Conservation (phyloP, 2,113 vertebrate genomes). For the Scomber scombrus region DNA sequence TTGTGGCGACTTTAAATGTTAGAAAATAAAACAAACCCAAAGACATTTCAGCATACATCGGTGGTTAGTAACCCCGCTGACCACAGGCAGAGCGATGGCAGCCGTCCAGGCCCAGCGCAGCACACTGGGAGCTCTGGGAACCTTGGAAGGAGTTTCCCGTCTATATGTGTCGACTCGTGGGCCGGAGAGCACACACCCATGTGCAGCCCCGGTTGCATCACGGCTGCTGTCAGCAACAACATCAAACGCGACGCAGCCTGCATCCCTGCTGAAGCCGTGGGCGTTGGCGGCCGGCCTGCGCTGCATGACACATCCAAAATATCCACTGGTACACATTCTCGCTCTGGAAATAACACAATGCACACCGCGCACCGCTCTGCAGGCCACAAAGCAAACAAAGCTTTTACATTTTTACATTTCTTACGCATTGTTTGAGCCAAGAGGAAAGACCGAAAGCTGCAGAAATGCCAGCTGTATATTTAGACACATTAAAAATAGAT, state of each 20-base stretch:
- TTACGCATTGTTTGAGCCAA: constrained; percentile 48
- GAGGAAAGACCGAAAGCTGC: constrained; percentile 20
- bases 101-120: constrained; percentile 41
- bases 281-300: constrained; percentile 10
- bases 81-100: constrained; percentile 62
- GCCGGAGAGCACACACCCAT: constrained; percentile 49
- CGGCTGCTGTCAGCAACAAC: constrained; percentile 45
- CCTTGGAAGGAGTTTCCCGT: constrained; percentile 67
- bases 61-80: constrained; percentile 60
- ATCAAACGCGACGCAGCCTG: constrained; percentile 47
- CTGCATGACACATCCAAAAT: constrained; percentile 48
- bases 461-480: constrained; percentile 29
- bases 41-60: constrained; percentile 39
- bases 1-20: background rate
- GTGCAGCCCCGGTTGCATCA: constrained; percentile 65
- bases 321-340: constrained; percentile 36
- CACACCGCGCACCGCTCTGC: constrained; percentile 9
- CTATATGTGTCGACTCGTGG: constrained; percentile 68
- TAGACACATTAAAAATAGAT: constrained; percentile 58
- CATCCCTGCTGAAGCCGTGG: constrained; percentile 37
- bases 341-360: constrained; percentile 50
- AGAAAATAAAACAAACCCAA: background rate
- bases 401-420: constrained; percentile 44
- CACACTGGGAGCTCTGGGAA: constrained; percentile 51
- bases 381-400: constrained; percentile 57